Evolutionary conservation across 2,113 vertebrate genomes (phyloP).

Genomic region (mouse (Mus musculus)): DNA sequence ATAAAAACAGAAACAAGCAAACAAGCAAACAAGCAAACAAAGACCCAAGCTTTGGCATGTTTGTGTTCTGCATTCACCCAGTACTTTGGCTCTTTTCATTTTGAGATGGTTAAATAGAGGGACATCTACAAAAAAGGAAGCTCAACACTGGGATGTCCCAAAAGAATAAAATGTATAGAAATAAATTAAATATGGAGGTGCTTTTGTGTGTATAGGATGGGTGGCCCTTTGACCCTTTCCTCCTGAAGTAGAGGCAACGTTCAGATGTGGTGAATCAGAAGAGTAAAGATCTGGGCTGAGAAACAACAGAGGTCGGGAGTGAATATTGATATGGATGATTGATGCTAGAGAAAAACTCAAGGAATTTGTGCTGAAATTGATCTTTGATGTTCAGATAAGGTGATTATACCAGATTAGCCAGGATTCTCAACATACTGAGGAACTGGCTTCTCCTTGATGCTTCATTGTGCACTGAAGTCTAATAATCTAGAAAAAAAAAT

Average conservation of each 20-base stretch:
- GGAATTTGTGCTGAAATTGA: neutral
- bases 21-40: neutral
- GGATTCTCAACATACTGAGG: neutral
- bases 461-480: neutral
- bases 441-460: constrained; percentile 28
- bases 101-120: neutral
- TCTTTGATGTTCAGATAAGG: neutral
- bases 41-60: neutral
- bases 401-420: neutral
- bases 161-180: neutral
- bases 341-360: neutral
- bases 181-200: neutral
- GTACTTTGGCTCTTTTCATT: neutral
- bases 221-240: neutral
- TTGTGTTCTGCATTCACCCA: neutral
- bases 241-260: fast-evolving
- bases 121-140: neutral
- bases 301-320: neutral
- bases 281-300: neutral
- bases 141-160: neutral
- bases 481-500: constrained; percentile 38
- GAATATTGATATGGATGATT: neutral
- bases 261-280: neutral
- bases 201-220: neutral
- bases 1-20: too few relatives aligned